These are phyloP conservation scores for Drosophila nigritarsus DNA, from an alignment of 2,888 invertebrate genomes.

Conservation along the genomic window DNA sequence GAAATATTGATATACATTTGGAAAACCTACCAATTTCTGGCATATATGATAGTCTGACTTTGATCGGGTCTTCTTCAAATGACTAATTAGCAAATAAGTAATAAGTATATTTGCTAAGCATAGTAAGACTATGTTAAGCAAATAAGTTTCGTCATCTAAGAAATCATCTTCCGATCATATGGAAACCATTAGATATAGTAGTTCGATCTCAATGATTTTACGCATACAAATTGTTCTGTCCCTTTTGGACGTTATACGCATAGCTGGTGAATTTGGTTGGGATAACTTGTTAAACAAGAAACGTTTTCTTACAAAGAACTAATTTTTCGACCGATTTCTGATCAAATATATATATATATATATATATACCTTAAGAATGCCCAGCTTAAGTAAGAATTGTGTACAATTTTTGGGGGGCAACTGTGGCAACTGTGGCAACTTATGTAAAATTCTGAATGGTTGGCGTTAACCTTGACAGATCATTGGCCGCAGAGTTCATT, in stretches of 20 bases:
- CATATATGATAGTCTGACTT: neutral
- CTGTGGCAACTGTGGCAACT: neutral
- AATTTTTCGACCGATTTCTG: too few species aligned
- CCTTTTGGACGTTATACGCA: neutral
- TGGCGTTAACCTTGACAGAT: conserved; percentile 27
- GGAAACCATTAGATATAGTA: neutral
- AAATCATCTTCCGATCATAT: neutral
- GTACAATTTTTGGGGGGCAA: too few species aligned
- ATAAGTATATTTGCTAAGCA: too few species aligned
- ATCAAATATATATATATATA: neutral
- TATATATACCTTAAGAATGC: too few species aligned
- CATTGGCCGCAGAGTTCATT: conserved; percentile 31
- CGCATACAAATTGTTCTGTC: neutral
- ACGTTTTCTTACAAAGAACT: too few species aligned
- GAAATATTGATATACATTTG: neutral
- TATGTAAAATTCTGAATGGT: conserved; percentile 1
- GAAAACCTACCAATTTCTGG: neutral
- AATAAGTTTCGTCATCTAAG: neutral
- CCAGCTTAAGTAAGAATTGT: too few species aligned
- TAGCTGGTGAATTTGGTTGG: neutral
- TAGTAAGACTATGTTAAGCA: too few species aligned
- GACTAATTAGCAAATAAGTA: too few species aligned
- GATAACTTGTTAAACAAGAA: neutral
- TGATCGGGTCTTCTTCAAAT: neutral
- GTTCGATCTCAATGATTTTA: neutral